Evolutionary conservation across 2,113 vertebrate species (phyloP), one percentile per base, ranked within the genome.

Genomic region (Butorides virescens): DNA sequence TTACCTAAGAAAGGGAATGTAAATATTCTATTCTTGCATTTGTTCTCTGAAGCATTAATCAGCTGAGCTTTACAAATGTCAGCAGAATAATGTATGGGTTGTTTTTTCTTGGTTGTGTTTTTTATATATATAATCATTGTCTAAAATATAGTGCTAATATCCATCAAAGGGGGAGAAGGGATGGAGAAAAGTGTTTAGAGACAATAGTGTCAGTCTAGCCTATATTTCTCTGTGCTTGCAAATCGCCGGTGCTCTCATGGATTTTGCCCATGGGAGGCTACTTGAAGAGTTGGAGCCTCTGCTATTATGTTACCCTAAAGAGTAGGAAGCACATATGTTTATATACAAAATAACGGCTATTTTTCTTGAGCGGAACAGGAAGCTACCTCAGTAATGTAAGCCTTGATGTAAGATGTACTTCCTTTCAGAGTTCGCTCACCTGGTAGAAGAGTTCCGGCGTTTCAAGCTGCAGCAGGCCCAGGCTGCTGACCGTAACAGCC

Each of bases 351-450:
- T 46, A 66, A 22, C 5, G 27, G 4, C 11, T 49, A 0, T 61
- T 88, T 95, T 80, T 90, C 34, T 42, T 76, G 30, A 65, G 7
- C 44, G 17, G 39, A 47, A 7, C 9, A 62, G 79, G 34, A 63
- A 89, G 22, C 34, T 55, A 4, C 5, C 15, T 58, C 13, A 62
- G 18, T 65, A 20, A 36, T 19, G 1, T 26, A 53, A 37, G 29
- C 73, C 42, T 90, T 65, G 36, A 30, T 80, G 19, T 25, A 59
- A 67, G 44, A 5, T 42, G 6, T 29, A 5, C 50, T 95, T 82
- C n/a, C 25, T 96, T 97, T 88, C 95, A 99, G 99, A 99, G 82
- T 99, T 99, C 98, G 98, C 98, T 81, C 99, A 97, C 92, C 97
- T 99, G 32, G 98, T 99, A 75, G 98, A 98, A 97, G 99, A 99